Evolutionary conservation across 2,797 vertebrate genomes (phyloP).

Genomic region (Sebastes itinus): DNA sequence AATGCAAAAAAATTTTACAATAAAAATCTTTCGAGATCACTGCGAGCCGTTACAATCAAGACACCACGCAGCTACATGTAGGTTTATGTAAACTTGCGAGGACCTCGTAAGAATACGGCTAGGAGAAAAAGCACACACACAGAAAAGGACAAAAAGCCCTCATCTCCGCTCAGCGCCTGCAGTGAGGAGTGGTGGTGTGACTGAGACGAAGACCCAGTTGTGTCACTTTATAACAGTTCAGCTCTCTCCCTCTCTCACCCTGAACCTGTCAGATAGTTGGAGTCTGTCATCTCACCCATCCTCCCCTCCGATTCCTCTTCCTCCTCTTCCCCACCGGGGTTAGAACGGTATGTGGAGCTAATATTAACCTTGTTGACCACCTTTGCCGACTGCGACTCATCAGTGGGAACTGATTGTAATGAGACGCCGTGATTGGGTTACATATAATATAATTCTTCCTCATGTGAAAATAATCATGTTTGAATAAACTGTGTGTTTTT

Average conservation of each 20-base stretch:
- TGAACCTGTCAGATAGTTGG: constrained; percentile 71
- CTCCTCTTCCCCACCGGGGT: constrained; percentile 83
- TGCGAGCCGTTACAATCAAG: neutral
- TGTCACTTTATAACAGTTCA: constrained; percentile 94
- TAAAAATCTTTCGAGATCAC: constrained; percentile 8
- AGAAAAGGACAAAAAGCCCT: constrained; percentile 71
- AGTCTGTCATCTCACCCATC: constrained; percentile 68
- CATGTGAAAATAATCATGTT: neutral
- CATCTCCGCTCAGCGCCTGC: constrained; percentile 83
- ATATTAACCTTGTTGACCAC: constrained; percentile 80
- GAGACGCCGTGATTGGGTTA: constrained; percentile 17
- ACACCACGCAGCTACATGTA: neutral
- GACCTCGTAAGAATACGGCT: constrained; percentile 21
- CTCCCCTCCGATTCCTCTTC: constrained; percentile 83
- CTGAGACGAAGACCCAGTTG: constrained; percentile 90
- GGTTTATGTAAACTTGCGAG: constrained; percentile 25
- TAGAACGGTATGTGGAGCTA: constrained; percentile 79
- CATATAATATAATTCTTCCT: neutral
- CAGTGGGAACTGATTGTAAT: constrained; percentile 13
- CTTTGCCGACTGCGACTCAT: constrained; percentile 11
- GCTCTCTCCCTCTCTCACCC: constrained; percentile 84
- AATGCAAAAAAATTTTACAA: constrained; percentile 8
- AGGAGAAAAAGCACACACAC: constrained; percentile 33
- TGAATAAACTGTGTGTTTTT: neutral
- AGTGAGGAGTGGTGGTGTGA: constrained; percentile 81